Base-by-base conservation (phyloP, 1,140 invertebrate genomes). In the Diorhabda elongata region DNA sequence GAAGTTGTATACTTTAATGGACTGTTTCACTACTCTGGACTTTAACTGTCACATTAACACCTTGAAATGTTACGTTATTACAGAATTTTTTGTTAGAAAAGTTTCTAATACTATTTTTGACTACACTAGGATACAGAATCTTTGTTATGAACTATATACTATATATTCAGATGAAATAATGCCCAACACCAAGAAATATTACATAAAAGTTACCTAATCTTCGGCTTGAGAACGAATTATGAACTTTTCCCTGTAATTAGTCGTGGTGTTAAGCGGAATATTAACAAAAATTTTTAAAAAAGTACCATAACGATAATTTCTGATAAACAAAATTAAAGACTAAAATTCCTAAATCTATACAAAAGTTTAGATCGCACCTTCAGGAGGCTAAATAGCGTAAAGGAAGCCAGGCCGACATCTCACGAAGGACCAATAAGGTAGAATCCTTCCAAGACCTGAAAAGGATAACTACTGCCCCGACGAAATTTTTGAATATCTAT, bases 281-380 rank as follows among this genome's bases (percentile, higher is more conserved):
- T 26, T 52, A 52, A 52, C 4, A 52, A 52, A 52, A 52, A 0
- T 52, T 8, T n/a, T 52, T 52, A 52, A 52, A 52, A 52, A 3
- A 3, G 6, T n/a, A 52, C 47, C 47, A 52, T 2, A 52, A 52
- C 0, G 47, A 52, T 52, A 52, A 26, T 26, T 26, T 26, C 26
- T 26, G 26, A 26, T 26, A 26, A 1, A 26, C 26, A 26, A 26
- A 26, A 26, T 26, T 26, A 26, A 26, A 26, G 26, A 26, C 26
- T 26, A 26, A 26, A 26, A 26, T 2, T 26, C 26, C 26, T 26
- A 26, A 26, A 58, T 69, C 70, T 74, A 74, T 72, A 75, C 70
- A 75, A 77, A 78, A 77, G 75, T 73, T 73, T 73, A 74, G 75
- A 76, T 75, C 77, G 77, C 76, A 79, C 77, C 77, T 79, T 79